A percentile compares a stretch with the other conserved stretches of the same genome.
Conservation (phyloP, 2,888 invertebrate genomes). For the Morpho deidamia region DNA sequence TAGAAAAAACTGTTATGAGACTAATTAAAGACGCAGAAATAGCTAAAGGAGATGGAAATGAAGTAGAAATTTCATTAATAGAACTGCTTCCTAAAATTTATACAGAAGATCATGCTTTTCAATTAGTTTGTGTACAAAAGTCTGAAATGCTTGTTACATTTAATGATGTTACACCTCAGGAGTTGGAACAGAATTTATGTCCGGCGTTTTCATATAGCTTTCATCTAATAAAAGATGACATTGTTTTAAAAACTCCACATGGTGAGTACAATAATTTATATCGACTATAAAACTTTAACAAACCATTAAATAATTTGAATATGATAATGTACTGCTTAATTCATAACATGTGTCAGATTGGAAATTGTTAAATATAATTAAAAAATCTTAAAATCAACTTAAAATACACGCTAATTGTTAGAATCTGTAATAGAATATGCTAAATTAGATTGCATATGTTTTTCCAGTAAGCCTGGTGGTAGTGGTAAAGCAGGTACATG, state of each 20-base stretch:
- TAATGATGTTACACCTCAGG: conserved; percentile 58
- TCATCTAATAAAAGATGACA: conserved; percentile 44
- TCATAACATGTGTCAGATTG: too few relatives aligned
- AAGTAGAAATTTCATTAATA: conserved; percentile 41
- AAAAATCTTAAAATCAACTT: too few relatives aligned
- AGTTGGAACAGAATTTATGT: conserved; percentile 51
- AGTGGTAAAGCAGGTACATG: too few relatives aligned
- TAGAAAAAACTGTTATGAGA: conserved; percentile 9
- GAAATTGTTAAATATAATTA: too few relatives aligned
- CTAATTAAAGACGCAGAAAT: conserved; percentile 23
- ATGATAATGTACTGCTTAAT: too few relatives aligned
- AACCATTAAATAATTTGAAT: too few relatives aligned
- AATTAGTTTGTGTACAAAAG: conserved; percentile 59
- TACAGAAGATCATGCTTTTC: conserved; percentile 45
- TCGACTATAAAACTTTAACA: too few relatives aligned
- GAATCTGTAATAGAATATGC: too few relatives aligned
- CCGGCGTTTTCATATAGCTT: conserved; percentile 72
- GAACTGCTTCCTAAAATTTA: conserved; percentile 61
- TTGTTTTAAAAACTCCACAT: conserved; percentile 57
- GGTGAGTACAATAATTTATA: conserved; percentile 37
- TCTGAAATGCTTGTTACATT: conserved; percentile 53
- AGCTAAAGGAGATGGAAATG: conserved; percentile 13
- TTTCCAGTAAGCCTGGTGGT: too few relatives aligned
- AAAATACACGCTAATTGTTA: too few relatives aligned
- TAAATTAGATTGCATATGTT: too few relatives aligned